Conservation (phyloP, 2,888 invertebrate species). For the Drosophila anceps region DNA sequence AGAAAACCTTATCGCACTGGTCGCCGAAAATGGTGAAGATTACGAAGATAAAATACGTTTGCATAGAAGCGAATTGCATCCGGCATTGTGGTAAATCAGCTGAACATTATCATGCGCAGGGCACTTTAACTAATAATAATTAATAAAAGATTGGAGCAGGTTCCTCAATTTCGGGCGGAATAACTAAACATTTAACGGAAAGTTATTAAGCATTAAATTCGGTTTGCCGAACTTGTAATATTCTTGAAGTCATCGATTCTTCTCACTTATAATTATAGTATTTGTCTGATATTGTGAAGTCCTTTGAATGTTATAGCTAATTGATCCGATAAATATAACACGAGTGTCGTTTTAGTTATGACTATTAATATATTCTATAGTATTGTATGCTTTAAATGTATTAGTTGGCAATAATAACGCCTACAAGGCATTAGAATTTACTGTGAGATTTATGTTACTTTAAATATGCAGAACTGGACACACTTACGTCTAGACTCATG, state of each 20-base stretch:
- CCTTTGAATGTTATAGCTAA: not conserved
- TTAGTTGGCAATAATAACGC: not conserved
- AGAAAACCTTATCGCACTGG: conserved; percentile 87
- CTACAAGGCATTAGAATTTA: not conserved
- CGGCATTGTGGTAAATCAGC: conserved; percentile 85
- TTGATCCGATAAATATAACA: not conserved
- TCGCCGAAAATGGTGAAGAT: conserved; percentile 88
- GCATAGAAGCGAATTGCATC: conserved; percentile 85
- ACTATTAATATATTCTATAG: not conserved
- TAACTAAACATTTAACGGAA: not conserved
- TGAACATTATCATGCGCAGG: conserved; percentile 57
- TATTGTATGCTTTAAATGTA: not conserved
- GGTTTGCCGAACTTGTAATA: not conserved
- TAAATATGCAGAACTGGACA: not conserved
- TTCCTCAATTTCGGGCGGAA: not conserved
- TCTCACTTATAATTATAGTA: not conserved
- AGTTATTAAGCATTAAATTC: not conserved
- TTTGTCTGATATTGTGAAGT: not conserved
- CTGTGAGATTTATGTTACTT: not conserved
- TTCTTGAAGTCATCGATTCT: not conserved
- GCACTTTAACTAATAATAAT: conserved; percentile 9
- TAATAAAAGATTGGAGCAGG: not conserved
- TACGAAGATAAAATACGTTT: conserved; percentile 88
- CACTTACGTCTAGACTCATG: not conserved
- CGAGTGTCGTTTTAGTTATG: not conserved